Base-by-base conservation (phyloP, 1,140 invertebrate genomes). In the Drosophila asahinai region DNA sequence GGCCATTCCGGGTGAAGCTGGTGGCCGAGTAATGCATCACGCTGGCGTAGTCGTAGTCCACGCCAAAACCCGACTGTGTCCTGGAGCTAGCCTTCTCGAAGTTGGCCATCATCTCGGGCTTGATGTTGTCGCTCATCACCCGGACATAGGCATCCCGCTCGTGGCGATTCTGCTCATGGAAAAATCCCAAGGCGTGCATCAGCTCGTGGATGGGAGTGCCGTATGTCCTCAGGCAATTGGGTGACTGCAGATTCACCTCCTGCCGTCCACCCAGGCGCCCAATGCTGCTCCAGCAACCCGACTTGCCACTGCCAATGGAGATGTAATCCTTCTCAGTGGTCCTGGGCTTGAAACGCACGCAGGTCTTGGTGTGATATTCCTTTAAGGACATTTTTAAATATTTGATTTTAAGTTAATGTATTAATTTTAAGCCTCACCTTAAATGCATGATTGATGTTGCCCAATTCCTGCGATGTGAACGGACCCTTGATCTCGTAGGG, bases 151-250 rank as follows among this genome's bases (percentile, higher is more conserved):
- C 93, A 81, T 98, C 97, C 8, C 97, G 93, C 74, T 98, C 97
- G 11, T 93, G 94, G 15, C 97, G 94, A 80, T 96, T 97, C 84
- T 98, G 97, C 84, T 98, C 97, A 90, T 98, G 97, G 81, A 97
- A 94, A 91, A 98, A 98, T 2, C 97, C 97, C 19, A 97, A 78
- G 1, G 96, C 95, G 80, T 98, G 97, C 94, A 98, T 96, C 59
- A 98, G 92, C 87, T 98, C 97, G 80, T 98, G 97, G 38, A 97
- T 93, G 9, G 96, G 94, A 0, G 96, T 97, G 9, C 96, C 96
- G 54, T 96, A 95, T 72, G 95, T 96, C 0, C 97, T 93, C 1
- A 92, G 61, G 81, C 97, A 98, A 2, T 95, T 96, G 3, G 96
- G 95, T 1, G 93, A 94, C 12, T 93, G 89, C 9, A 93, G 57